phyloP scores from a whole-genome alignment of 2,797 vertebrate genomes.

The Hydrocynus forskahlii region DNA sequence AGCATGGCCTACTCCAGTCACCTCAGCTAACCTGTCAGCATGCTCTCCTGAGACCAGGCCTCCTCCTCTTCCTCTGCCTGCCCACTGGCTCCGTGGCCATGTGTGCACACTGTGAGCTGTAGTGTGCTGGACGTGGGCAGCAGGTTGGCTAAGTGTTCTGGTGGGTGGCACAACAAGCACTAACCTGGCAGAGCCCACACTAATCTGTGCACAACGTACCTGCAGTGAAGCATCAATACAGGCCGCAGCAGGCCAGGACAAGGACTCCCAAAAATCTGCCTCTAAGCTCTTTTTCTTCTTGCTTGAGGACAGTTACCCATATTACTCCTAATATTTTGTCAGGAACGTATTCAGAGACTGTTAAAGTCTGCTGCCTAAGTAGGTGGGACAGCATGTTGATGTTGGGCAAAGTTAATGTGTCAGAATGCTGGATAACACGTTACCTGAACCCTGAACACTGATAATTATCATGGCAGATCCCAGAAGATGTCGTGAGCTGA shows the following conservation, averaged over 20 bases:
- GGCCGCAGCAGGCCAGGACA: background rate
- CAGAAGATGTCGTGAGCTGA: no score
- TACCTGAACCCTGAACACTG: no score
- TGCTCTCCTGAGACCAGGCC: conserved; percentile 64
- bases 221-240: conserved; percentile 2
- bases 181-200: conserved; percentile 38
- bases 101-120: conserved; percentile 17
- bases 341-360: background rate
- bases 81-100: conserved; percentile 33
- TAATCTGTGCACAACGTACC: background rate
- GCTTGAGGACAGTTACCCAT: background rate
- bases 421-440: no score
- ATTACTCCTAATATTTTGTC: background rate
- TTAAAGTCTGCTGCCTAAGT: background rate
- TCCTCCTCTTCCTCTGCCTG: conserved; percentile 53
- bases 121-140: conserved; percentile 53
- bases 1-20: conserved; percentile 64
- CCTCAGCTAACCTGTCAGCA: conserved; percentile 71
- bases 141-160: conserved; percentile 39
- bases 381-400: background rate
- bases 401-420: background rate
- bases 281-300: background rate
- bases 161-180: conserved; percentile 43
- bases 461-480: no score
- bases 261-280: conserved; percentile 34